Evolutionary conservation across 2,797 vertebrate species (phyloP).

Genomic region (Heliangelus exortis): DNA sequence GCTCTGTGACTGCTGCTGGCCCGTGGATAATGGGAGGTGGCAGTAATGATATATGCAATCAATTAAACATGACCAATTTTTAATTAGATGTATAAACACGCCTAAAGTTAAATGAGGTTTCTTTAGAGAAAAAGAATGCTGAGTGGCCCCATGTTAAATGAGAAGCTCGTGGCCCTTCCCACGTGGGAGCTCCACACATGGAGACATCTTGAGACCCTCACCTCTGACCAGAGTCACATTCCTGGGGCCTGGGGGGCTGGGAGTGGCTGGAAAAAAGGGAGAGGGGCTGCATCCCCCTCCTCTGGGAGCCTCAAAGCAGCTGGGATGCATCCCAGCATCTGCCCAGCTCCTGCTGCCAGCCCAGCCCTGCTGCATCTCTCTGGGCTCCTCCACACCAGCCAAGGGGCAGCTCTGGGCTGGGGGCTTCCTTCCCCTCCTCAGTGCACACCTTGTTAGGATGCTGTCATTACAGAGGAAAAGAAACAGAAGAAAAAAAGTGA

Average conservation of each 20-base stretch:
- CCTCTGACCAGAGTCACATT: neutral
- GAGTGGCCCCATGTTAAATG: conserved; percentile 36
- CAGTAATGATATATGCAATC: conserved; percentile 35
- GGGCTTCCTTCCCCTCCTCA: neutral
- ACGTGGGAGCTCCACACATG: neutral
- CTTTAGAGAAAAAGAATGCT: conserved; percentile 45
- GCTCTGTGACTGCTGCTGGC: neutral
- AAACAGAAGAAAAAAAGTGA: neutral
- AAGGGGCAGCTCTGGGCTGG: neutral
- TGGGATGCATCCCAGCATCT: rapidly evolving
- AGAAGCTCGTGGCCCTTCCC: conserved; percentile 44
- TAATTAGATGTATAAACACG: conserved; percentile 66
- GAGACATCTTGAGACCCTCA: neutral
- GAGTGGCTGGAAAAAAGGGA: neutral
- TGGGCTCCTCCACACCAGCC: rapidly evolving
- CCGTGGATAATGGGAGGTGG: neutral
- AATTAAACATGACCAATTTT: conserved; percentile 56
- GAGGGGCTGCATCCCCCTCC: rapidly evolving
- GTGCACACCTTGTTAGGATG: neutral
- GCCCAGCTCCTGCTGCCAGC: rapidly evolving
- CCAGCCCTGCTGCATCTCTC: neutral
- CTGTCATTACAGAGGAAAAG: neutral
- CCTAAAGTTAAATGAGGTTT: conserved; percentile 52
- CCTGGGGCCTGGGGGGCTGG: rapidly evolving
- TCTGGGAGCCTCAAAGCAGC: neutral